phyloP scores from a whole-genome alignment of 2,113 vertebrate genomes.

The Zosterops hypoxanthus region DNA sequence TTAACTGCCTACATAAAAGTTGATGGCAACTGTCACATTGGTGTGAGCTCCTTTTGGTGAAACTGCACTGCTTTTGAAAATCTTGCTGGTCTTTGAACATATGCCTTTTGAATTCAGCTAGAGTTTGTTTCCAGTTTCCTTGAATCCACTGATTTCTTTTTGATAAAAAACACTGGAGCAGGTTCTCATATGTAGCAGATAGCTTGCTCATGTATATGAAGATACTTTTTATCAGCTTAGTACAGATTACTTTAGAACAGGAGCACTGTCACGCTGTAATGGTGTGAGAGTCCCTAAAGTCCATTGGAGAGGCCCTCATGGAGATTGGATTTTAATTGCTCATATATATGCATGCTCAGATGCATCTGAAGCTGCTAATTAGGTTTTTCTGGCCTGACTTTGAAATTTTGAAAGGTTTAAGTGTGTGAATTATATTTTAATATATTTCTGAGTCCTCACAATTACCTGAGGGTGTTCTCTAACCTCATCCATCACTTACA shows the following conservation, averaged over 20 bases:
- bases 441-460: background rate
- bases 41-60: background rate
- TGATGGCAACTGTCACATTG: background rate
- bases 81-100: background rate
- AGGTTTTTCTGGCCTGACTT: background rate
- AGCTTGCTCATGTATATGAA: background rate
- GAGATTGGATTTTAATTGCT: background rate
- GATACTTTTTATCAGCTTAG: background rate
- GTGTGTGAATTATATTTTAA: background rate
- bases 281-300: background rate
- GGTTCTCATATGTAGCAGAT: background rate
- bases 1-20: background rate
- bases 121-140: background rate
- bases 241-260: background rate
- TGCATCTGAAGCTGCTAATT: background rate
- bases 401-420: background rate
- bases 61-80: background rate
- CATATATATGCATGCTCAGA: background rate
- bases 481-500: background rate
- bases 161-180: background rate
- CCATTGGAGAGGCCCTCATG: background rate
- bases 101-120: background rate
- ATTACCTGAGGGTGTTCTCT: background rate
- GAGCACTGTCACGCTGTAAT: background rate
- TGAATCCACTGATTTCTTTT: background rate